phyloP scores from a whole-genome alignment of 2,888 invertebrate genomes.

The Drosophila borborema region DNA sequence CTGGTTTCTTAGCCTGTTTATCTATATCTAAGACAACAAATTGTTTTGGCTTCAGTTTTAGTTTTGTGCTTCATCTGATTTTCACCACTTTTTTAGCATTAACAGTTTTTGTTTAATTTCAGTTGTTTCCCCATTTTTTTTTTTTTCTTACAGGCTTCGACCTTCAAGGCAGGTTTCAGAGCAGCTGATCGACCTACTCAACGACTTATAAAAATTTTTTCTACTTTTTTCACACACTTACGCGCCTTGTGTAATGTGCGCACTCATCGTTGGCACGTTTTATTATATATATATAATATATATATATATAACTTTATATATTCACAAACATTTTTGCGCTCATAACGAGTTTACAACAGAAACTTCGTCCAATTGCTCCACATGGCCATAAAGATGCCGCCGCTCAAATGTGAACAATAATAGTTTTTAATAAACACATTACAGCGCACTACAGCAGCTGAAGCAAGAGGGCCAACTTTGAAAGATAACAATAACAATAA shows the following conservation, averaged over 20 bases:
- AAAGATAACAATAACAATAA: conserved; percentile 55
- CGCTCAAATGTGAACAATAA: conserved; percentile 65
- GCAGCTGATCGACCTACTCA: conserved; percentile 74
- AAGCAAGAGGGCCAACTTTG: conserved; percentile 51
- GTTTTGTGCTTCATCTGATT: neutral
- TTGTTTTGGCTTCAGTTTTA: neutral
- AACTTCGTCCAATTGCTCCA: conserved; percentile 64
- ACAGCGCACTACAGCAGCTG: conserved; percentile 52
- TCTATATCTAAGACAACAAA: neutral
- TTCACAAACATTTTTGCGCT: conserved; percentile 32
- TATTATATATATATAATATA: conserved; percentile 29
- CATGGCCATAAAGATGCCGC: conserved; percentile 59
- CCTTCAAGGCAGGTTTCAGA: conserved; percentile 57
- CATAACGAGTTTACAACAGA: conserved; percentile 65
- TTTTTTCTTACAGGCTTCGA: conserved; percentile 45
- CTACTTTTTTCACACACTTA: conserved; percentile 38
- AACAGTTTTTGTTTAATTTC: conserved; percentile 1
- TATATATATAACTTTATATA: conserved; percentile 19
- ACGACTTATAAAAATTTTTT: conserved; percentile 53
- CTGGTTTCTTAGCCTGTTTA: neutral
- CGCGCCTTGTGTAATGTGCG: conserved; percentile 70
- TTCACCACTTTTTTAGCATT: conserved; percentile 17
- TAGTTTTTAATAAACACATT: conserved; percentile 76
- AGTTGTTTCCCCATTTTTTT: conserved; percentile 31
- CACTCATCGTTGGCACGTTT: conserved; percentile 74